Percentiles rank a stretch among this genome's conserved stretches.
These are phyloP conservation scores for Smutsia temminckii DNA, from an alignment of 2,797 vertebrate species.

Conservation along the genomic window DNA sequence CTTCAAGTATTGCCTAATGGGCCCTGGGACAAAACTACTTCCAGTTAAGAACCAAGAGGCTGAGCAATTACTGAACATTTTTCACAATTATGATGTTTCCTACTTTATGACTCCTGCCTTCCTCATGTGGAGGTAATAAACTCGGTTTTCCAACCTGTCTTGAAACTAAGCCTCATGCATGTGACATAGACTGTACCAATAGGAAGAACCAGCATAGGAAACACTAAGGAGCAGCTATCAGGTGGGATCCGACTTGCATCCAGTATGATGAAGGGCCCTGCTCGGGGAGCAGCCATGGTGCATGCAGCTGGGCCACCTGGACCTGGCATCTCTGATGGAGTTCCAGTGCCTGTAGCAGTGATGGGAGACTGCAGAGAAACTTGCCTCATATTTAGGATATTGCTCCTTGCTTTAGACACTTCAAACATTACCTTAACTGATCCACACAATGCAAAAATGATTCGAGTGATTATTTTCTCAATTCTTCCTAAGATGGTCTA, in stretches of 20 bases:
- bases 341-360: rapidly evolving
- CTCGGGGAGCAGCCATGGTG: rapidly evolving
- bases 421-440: background rate
- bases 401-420: background rate
- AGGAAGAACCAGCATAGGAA: background rate
- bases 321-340: background rate
- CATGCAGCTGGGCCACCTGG: rapidly evolving
- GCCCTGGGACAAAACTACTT: background rate
- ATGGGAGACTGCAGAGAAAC: rapidly evolving
- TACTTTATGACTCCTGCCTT: background rate
- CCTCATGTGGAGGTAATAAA: background rate
- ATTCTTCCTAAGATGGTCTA: background rate
- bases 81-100: background rate
- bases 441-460: background rate
- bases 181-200: background rate
- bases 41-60: background rate
- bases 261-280: rapidly evolving
- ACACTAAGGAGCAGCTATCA: background rate
- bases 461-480: background rate
- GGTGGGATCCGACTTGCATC: too few species aligned
- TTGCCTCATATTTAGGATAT: rapidly evolving
- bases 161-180: background rate
- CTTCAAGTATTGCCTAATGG: background rate
- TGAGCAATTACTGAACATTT: background rate
- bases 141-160: background rate